phyloP scores from a whole-genome alignment of 2,888 invertebrate genomes.

The Campaea margaritaria region DNA sequence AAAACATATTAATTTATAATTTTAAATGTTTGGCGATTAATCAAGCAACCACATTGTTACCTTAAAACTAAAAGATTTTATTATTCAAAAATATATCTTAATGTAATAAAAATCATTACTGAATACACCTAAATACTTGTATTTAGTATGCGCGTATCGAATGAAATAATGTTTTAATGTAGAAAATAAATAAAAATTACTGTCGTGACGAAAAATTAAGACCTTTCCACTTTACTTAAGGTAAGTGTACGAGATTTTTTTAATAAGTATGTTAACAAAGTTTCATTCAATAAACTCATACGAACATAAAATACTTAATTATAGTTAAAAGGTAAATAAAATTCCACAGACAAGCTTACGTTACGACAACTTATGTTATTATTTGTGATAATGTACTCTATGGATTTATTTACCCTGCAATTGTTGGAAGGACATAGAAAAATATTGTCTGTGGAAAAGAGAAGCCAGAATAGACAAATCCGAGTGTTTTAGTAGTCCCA shows the following conservation, averaged over 20 bases:
- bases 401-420: constrained; percentile 65
- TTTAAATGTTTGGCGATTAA: constrained; percentile 2
- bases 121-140: constrained; percentile 23
- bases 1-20: no score
- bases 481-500: constrained; percentile 8
- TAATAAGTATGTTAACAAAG: not conserved
- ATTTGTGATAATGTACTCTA: constrained; percentile 61
- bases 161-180: constrained; percentile 3
- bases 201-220: no score
- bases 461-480: constrained; percentile 39
- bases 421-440: constrained; percentile 50
- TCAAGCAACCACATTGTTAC: constrained; percentile 7
- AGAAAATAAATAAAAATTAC: not conserved
- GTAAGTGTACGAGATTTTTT: not conserved
- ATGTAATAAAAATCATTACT: constrained; percentile 6
- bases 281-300: constrained; percentile 18
- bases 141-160: constrained; percentile 20
- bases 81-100: constrained; percentile 28
- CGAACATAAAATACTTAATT: constrained; percentile 18
- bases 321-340: constrained; percentile 23
- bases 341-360: constrained; percentile 60
- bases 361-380: constrained; percentile 45
- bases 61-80: constrained; percentile 20
- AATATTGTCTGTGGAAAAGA: constrained; percentile 55
- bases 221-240: not conserved